These are phyloP conservation scores for Lycaena phlaeas DNA, from an alignment of 2,888 invertebrate genomes.

Conservation along the genomic window DNA sequence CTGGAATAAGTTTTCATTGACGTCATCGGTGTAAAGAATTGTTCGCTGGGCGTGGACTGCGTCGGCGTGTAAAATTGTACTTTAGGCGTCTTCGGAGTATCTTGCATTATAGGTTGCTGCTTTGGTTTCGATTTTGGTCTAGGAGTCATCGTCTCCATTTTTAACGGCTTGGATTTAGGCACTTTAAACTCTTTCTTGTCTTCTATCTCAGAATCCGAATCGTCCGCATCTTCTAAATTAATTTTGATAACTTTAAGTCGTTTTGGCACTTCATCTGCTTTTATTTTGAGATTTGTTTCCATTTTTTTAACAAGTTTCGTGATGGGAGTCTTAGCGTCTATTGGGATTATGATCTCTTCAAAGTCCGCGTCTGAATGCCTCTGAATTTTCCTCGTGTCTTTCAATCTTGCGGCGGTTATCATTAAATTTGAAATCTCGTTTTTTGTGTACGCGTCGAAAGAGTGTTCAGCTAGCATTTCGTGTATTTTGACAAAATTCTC, in stretches of 20 bases:
- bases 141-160: conserved; percentile 41
- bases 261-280: conserved; percentile 45
- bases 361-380: conserved; percentile 30
- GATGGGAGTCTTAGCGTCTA: conserved; percentile 33
- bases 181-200: conserved; percentile 44
- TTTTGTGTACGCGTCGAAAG: conserved; percentile 26
- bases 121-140: conserved; percentile 26
- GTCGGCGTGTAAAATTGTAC: conserved; percentile 38
- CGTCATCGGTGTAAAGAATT: conserved; percentile 49
- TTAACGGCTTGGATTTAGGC: conserved; percentile 34
- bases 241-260: conserved; percentile 40
- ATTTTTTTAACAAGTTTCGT: conserved; percentile 26
- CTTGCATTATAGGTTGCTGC: conserved; percentile 26
- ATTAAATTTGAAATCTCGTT: conserved; percentile 46
- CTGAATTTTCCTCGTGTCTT: neutral
- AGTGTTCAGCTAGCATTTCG: conserved; percentile 32
- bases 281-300: conserved; percentile 28
- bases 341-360: conserved; percentile 29
- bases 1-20: conserved; percentile 41
- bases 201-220: conserved; percentile 19
- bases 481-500: conserved; percentile 38
- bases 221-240: conserved; percentile 35
- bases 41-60: conserved; percentile 31
- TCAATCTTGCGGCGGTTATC: conserved; percentile 32
- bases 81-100: conserved; percentile 22